phyloP scores from a whole-genome alignment of 2,113 vertebrate species.

The Machaerirhynchus nigripectus region DNA sequence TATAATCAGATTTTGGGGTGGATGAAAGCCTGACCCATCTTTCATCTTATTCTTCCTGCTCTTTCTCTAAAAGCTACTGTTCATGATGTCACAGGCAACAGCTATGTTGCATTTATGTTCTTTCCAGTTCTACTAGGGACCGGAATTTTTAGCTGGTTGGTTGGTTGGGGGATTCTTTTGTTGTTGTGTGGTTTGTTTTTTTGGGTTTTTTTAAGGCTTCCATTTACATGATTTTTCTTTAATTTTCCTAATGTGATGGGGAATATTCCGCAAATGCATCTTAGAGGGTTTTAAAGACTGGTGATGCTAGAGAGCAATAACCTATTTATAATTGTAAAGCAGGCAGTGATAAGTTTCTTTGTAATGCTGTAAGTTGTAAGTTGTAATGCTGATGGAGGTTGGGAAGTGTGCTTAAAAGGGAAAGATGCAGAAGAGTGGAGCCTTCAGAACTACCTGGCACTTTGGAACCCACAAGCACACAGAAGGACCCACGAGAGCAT shows the following conservation, averaged over 20 bases:
- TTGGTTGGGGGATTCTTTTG: neutral
- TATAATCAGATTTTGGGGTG: neutral
- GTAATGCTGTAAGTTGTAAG: too few relatives aligned
- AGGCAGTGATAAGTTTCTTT: neutral
- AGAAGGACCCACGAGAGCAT: neutral
- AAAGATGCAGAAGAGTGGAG: neutral
- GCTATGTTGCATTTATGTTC: neutral
- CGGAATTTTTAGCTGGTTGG: neutral
- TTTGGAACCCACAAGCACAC: neutral
- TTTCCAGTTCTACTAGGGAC: neutral
- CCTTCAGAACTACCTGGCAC: neutral
- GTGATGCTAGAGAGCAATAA: neutral
- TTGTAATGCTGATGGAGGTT: neutral
- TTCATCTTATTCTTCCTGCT: neutral
- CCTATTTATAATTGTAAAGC: neutral
- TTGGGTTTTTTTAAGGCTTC: neutral
- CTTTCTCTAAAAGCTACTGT: neutral
- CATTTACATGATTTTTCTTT: neutral
- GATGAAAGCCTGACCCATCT: neutral
- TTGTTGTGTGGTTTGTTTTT: neutral
- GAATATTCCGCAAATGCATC: neutral
- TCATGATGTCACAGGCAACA: neutral
- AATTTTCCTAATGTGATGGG: neutral
- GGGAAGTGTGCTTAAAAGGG: neutral
- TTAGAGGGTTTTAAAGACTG: neutral